Conservation (phyloP, 2,797 vertebrate species). For the Lagocephalus sceleratus region DNA sequence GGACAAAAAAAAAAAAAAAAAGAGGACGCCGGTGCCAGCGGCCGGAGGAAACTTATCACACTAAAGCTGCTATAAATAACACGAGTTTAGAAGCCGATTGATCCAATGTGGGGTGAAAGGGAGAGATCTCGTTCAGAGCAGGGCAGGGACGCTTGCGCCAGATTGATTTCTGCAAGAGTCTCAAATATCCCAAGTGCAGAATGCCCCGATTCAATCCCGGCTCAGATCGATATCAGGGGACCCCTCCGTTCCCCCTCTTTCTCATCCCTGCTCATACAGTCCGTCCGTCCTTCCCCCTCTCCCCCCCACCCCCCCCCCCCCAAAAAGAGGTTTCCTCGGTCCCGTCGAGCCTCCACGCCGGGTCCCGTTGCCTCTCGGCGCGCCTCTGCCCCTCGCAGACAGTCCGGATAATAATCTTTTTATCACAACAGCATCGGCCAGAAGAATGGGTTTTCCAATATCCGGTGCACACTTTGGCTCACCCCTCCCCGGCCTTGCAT, state of each 20-base stretch:
- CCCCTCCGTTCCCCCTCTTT: constrained; percentile 35
- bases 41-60: constrained; percentile 20
- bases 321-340: constrained; percentile 25
- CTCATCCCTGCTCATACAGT: not conserved
- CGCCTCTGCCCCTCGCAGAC: constrained; percentile 19
- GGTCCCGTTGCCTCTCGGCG: constrained; percentile 31
- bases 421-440: constrained; percentile 60
- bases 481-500: constrained; percentile 69
- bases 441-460: constrained; percentile 74
- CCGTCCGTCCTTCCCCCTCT: not conserved
- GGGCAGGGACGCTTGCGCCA: constrained; percentile 50
- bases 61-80: constrained; percentile 33
- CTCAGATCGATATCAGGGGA: constrained; percentile 61
- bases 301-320: constrained; percentile 14
- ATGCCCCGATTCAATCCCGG: constrained; percentile 49
- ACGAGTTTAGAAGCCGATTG: constrained; percentile 40
- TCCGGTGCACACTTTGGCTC: constrained; percentile 72
- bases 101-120: constrained; percentile 32
- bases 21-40: constrained; percentile 13
- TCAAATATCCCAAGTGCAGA: constrained; percentile 68
- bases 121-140: constrained; percentile 31
- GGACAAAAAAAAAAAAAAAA: constrained; percentile 16
- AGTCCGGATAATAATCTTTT: constrained; percentile 52
- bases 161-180: constrained; percentile 62
- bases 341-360: constrained; percentile 1